Conservation (phyloP, 1,140 invertebrate genomes). For the Brachionus paranguensis region DNA sequence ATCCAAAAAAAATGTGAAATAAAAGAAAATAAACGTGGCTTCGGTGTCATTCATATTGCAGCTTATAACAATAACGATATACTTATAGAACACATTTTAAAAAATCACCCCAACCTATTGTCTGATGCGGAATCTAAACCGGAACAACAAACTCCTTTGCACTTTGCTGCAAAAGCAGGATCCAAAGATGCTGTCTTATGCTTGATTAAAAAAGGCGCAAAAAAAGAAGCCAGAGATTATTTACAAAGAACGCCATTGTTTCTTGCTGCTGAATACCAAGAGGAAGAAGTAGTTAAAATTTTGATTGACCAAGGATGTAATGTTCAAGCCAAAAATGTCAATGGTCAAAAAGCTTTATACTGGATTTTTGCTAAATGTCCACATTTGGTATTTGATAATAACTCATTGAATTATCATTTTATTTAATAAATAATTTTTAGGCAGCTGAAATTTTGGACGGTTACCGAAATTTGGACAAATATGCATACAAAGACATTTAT, state of each 20-base stretch:
- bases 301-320: background rate
- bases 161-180: background rate
- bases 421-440: background rate
- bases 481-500: background rate
- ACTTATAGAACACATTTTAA: background rate
- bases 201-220: background rate
- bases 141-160: background rate
- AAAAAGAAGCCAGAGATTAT: background rate
- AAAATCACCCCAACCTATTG: background rate
- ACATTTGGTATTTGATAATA: background rate
- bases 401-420: background rate
- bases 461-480: background rate
- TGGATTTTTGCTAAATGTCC: constrained; percentile 33
- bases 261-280: constrained; percentile 2
- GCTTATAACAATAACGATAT: background rate
- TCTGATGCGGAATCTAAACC: background rate
- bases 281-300: background rate
- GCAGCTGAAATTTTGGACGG: background rate
- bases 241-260: background rate
- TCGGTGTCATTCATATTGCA: background rate
- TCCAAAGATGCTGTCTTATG: background rate
- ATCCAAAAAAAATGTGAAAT: background rate
- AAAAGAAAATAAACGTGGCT: background rate
- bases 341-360: constrained; percentile 14
- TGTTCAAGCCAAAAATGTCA: background rate